Evolutionary conservation across 2,888 invertebrate species (phyloP), one percentile per base, ranked within the genome.

Genomic region (Platycheirus albimanus): DNA sequence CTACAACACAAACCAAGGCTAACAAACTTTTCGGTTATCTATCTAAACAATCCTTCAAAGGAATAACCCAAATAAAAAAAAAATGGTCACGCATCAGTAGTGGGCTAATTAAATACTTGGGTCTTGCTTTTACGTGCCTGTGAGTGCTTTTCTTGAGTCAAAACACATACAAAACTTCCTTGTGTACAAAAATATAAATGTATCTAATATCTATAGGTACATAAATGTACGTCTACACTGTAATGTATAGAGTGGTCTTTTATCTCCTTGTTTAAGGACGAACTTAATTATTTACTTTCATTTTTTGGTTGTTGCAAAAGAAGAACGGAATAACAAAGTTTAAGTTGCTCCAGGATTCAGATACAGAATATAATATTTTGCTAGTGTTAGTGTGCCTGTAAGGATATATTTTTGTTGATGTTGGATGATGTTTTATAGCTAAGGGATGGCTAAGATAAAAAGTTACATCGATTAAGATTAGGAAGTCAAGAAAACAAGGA

Each of bases 261-360:
- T 11, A 52, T 45, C 19, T 36, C 4, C 17, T 11, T 66, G 28
- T 19, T 38, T 10, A 6, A 3, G 4, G 24, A 10, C 10, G 17
- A 49, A 20, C 38, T 64, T 47, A 58, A 47, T 72, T 54, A 45
- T 72, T 63, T 72, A 11, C 15, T 56, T 47, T 24, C 51, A 36
- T 52, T 67, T 67, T 67, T 69, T 20, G 20, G 24, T 8, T 15
- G 28, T n/a, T n/a, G n/a, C n/a, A n/a, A n/a, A 36, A 36, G 17
- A 58, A 7, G 54, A 74, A 56, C 24, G 24, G 58, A 64, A 74
- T 64, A 72, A 72, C 33, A 72, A 64, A 56, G 17, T 66, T 66
- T 64, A 19, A 19, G n/a, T 58, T 41, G 58, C 41, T 58, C 41
- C 13, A 52, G 30, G 3, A 33, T 33, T 2, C 1, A 28, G 15